A percentile compares a stretch with the other conserved stretches of the same genome.
Conservation (phyloP, 2,888 invertebrate genomes). For the Scrobipalpa atriplicella region DNA sequence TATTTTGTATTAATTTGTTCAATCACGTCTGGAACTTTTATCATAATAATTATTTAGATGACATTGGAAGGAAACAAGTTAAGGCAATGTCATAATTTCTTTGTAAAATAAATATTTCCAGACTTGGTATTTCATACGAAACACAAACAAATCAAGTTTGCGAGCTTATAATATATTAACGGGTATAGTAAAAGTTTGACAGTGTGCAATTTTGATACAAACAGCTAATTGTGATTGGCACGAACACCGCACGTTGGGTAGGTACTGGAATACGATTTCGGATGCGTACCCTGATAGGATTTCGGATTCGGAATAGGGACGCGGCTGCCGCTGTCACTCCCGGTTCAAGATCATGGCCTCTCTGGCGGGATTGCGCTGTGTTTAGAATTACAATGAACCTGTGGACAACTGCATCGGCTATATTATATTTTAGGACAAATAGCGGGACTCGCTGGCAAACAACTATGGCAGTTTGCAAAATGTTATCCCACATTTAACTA, state of each 20-base stretch:
- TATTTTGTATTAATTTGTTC: too few species aligned
- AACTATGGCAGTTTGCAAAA: slow-evolving; percentile 25
- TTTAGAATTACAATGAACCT: slow-evolving; percentile 68
- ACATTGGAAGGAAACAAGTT: too few species aligned
- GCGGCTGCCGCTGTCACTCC: slow-evolving; percentile 54
- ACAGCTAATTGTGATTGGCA: slow-evolving; percentile 44
- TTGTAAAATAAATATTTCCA: neutral
- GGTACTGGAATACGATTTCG: slow-evolving; percentile 48
- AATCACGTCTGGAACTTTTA: too few species aligned
- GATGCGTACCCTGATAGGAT: slow-evolving; percentile 47
- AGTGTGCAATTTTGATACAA: slow-evolving; percentile 24
- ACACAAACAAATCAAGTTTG: slow-evolving; percentile 1
- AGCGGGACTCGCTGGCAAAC: slow-evolving; percentile 28
- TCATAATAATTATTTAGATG: too few species aligned
- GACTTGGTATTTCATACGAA: neutral
- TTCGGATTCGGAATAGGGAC: slow-evolving; percentile 59
- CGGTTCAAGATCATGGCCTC: slow-evolving; percentile 72
- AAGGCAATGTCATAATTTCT: too few species aligned
- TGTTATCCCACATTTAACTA: slow-evolving; percentile 21
- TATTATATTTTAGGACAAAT: slow-evolving; percentile 28
- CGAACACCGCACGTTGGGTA: slow-evolving; percentile 33
- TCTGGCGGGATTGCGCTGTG: slow-evolving; percentile 68
- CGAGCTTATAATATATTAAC: neutral
- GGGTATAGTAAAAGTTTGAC: neutral
- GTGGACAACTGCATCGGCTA: slow-evolving; percentile 54